These are phyloP conservation scores for Melanotaenia nigrans DNA, from an alignment of 2,797 vertebrate species.

Conservation along the genomic window DNA sequence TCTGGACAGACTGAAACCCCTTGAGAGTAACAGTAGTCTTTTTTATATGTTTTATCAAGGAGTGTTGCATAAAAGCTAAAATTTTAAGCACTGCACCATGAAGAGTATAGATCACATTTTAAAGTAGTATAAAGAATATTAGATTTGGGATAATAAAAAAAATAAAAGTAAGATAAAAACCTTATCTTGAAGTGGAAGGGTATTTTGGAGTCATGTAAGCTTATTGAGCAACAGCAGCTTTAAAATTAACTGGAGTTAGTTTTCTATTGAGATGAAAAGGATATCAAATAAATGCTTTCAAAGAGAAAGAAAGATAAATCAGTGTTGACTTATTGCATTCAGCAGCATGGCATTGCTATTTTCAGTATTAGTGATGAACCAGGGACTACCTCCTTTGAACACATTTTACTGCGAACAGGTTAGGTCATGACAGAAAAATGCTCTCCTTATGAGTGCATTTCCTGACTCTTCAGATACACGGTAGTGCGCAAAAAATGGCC, in stretches of 20 bases:
- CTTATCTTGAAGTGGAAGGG: not conserved
- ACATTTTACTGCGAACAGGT: conserved; percentile 52
- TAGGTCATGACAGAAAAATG: conserved; percentile 50
- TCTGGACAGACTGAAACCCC: conserved; percentile 51
- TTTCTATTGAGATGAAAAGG: conserved; percentile 6
- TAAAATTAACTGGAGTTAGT: conserved; percentile 5
- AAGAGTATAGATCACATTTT: not conserved
- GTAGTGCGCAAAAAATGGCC: conserved; percentile 66
- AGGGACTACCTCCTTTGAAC: conserved; percentile 47
- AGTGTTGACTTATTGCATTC: conserved; percentile 18
- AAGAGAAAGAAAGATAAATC: conserved; percentile 5
- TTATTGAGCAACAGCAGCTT: not conserved
- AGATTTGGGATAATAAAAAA: not conserved
- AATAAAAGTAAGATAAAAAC: not conserved
- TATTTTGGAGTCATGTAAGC: not conserved
- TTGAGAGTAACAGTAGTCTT: conserved; percentile 43
- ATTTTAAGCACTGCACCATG: conserved; percentile 31
- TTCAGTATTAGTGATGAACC: conserved; percentile 31
- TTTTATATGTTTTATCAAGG: conserved; percentile 30
- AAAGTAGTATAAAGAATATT: conserved; percentile 1
- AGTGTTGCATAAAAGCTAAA: conserved; percentile 29
- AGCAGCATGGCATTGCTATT: conserved; percentile 36
- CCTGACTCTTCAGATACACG: conserved; percentile 64
- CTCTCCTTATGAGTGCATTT: conserved; percentile 60
- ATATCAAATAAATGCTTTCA: conserved; percentile 9